Base-by-base conservation (phyloP, 2,797 vertebrate species). In the Mus minutoides region DNA sequence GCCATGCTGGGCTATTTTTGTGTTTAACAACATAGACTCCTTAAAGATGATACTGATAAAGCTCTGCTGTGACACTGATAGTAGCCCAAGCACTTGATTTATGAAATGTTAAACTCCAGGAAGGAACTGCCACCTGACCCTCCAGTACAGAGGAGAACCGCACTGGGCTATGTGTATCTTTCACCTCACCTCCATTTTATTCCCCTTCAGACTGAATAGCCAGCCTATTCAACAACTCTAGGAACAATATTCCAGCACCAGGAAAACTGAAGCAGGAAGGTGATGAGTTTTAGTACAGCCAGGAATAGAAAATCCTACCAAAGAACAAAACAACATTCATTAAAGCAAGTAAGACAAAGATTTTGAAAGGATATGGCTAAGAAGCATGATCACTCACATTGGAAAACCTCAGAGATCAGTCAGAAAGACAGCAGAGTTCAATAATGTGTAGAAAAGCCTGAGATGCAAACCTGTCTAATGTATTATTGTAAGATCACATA, bases 11-110 rank as follows among this genome's bases (percentile, higher is more conserved):
- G 73, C 86, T 86, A 26, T 88, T 90, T 92, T 91, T 89, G 92
- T 21, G 2, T 92, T 52, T 91, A 77, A 71, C 58, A 21, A 54
- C 8, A 83, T 0, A 1, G 29, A 43, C 37, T 67, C 76, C 92
- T 93, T 94, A 73, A 94, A 96, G 78, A 92, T 56, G 91, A 71
- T 7, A 29, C 91, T 43, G 26, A 79, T 67, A 75, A 80, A 92
- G 75, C 82, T 58, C 76, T 58, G 3, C 6, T 3, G 5, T 58
- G 56, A 93, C 16, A 21, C 49, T 12, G 73, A 64, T 0, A 84
- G 85, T 9, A 13, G 3, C 58, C 67, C n/a, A 89, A 67, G 90
- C 0, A 34, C 84, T 60, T 62, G 22, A 19, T 13, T 31, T 31
- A 54, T 26, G 88, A 95, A 89, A 79, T 6, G 21, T 49, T 64